Conservation (phyloP, 2,797 vertebrate species). For the Triplophysa bombifrons region DNA sequence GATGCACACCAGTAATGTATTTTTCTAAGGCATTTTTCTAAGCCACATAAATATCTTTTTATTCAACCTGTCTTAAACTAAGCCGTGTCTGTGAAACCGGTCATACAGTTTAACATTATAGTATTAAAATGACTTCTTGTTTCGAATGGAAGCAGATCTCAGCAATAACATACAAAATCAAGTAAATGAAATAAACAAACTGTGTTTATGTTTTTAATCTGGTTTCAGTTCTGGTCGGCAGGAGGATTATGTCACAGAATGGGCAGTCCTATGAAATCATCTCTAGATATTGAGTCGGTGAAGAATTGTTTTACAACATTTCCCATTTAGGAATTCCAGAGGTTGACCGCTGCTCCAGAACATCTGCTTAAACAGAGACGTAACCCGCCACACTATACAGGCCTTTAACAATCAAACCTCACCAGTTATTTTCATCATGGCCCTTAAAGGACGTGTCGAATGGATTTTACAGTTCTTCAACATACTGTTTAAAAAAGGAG, state of each 20-base stretch:
- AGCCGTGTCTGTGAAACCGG: no score
- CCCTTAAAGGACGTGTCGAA: constrained; percentile 62
- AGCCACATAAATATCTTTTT: no score
- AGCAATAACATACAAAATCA: constrained; percentile 65
- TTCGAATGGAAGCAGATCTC: constrained; percentile 73
- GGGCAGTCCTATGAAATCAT: background rate
- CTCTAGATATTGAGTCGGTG: background rate
- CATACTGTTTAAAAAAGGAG: constrained; percentile 63
- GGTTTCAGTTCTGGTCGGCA: constrained; percentile 42
- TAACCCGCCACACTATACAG: constrained; percentile 55
- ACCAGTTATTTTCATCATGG: constrained; percentile 59
- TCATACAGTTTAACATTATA: no score
- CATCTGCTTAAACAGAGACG: constrained; percentile 50
- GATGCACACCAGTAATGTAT: no score
- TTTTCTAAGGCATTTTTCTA: no score
- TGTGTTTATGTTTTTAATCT: constrained; percentile 48
- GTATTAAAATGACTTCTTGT: constrained; percentile 60
- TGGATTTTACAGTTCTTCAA: constrained; percentile 70
- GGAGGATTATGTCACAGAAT: constrained; percentile 10
- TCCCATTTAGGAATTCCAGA: constrained; percentile 38
- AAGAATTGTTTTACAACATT: constrained; percentile 32
- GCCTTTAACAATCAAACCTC: constrained; percentile 58
- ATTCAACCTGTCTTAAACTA: no score
- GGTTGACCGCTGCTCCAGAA: constrained; percentile 39
- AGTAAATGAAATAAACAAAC: constrained; percentile 50